phyloP scores from a whole-genome alignment of 2,888 invertebrate genomes.

The Lasius platythorax region DNA sequence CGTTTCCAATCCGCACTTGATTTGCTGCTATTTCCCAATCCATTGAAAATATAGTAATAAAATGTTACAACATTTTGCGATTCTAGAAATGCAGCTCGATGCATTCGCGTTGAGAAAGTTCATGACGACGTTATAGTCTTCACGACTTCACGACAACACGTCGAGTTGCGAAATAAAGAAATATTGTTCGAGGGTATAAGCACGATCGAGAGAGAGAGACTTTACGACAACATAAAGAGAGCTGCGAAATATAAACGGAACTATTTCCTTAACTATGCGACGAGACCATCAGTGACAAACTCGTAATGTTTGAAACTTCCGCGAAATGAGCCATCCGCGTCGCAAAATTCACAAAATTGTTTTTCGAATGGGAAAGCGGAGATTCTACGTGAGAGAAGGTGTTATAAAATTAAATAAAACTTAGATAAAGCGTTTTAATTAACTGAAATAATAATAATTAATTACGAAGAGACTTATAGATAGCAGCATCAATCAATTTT shows the following conservation, averaged over 20 bases:
- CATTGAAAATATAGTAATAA: neutral
- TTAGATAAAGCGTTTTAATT: neutral
- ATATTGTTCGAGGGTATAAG: constrained; percentile 37
- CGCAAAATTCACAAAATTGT: neutral
- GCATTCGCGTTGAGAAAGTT: constrained; percentile 4
- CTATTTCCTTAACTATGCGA: constrained; percentile 39
- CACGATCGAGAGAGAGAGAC: constrained; percentile 13
- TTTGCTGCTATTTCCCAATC: neutral
- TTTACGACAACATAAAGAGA: constrained; percentile 15
- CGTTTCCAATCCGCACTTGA: neutral
- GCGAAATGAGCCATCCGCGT: neutral
- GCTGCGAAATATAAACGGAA: constrained; percentile 26
- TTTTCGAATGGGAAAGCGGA: neutral
- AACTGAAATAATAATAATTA: constrained; percentile 12
- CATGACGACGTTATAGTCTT: constrained; percentile 27
- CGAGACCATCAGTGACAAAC: constrained; percentile 19
- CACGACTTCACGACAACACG: constrained; percentile 9
- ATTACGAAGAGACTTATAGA: neutral
- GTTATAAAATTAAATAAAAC: neutral
- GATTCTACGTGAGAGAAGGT: neutral
- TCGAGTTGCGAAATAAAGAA: constrained; percentile 43
- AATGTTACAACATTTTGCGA: neutral
- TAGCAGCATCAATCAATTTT: neutral
- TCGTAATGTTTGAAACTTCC: neutral
- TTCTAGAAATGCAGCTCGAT: constrained; percentile 7